Evolutionary conservation across 1,140 invertebrate genomes (phyloP), one percentile per base, ranked within the genome.

Genomic region (Apis florea): DNA sequence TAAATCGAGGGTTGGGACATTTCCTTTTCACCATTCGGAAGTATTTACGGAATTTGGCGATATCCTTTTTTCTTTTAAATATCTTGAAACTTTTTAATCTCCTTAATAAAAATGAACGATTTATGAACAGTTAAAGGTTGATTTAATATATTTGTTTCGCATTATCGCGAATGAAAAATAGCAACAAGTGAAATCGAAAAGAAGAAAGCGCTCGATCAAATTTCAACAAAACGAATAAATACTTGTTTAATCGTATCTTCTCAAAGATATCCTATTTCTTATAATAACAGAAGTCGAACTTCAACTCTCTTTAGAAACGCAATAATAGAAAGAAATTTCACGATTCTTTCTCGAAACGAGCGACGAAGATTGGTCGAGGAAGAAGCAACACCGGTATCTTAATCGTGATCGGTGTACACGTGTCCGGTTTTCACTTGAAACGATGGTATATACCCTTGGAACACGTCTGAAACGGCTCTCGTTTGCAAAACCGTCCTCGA

Each of bases 401-500:
- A 63, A 79, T 63, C n/a, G 68, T n/a, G 12, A 72, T 79, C 77
- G 49, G 68, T 71, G 53, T 26, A 79, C 49, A 71, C 49, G 24
- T 67, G 31, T 67, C 26, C 26, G 8, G 4, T 3, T 69, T 24
- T 17, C 40, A 47, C 26, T 53, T 67, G 13, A 24, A 10, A 12
- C 24, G 63, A 19, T 54, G 77, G 51, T 72, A 40, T 72, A 40
- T 19, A 58, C 59, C 75, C 53, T 78, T 78, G 66, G 40, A 31
- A 61, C 21, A 47, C 11, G 64, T 24, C 49, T 51, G 51, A 26
- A 51, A 12, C 47, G 77, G 15, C 21, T 40, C 21, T 40, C 49
- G 49, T 54, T 54, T 24, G 58, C 69, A 72, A 79, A 79, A 63
- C 31, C 26, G 68, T 61, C 77, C 77, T 73, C 77, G 67, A 40